Conservation (phyloP, 2,888 invertebrate species). For the Muschampia plurimacula region DNA sequence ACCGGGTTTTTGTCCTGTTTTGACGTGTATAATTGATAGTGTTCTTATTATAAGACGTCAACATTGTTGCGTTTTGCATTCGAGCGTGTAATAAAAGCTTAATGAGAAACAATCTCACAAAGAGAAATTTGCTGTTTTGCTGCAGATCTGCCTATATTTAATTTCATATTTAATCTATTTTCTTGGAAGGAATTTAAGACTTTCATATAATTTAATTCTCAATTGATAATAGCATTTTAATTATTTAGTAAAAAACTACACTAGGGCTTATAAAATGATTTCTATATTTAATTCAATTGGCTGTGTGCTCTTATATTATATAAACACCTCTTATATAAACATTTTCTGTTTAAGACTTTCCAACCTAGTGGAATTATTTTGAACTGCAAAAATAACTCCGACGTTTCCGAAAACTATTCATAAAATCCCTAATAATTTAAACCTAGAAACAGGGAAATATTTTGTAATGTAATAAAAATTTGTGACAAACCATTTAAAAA, state of each 20-base stretch:
- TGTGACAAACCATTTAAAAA: too few species aligned
- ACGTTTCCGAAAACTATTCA: too few species aligned
- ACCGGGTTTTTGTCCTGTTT: neutral
- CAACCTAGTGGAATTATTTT: too few species aligned
- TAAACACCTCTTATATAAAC: too few species aligned
- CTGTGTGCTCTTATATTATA: too few species aligned
- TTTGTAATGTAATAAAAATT: too few species aligned
- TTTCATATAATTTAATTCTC: slow-evolving; percentile 18
- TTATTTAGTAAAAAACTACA: neutral
- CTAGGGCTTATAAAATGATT: too few species aligned
- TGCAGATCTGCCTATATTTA: slow-evolving; percentile 30
- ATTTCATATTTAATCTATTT: slow-evolving; percentile 38
- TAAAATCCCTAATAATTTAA: too few species aligned
- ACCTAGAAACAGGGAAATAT: too few species aligned
- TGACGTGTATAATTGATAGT: neutral
- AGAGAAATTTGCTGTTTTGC: slow-evolving; percentile 33
- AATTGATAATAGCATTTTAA: neutral
- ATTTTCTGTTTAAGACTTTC: too few species aligned
- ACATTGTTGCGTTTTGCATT: slow-evolving; percentile 35
- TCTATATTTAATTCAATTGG: too few species aligned
- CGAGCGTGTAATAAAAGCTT: slow-evolving; percentile 38
- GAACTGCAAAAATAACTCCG: too few species aligned
- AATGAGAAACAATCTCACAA: slow-evolving; percentile 41
- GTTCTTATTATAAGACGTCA: slow-evolving; percentile 9
- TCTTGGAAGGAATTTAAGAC: slow-evolving; percentile 20